A percentile compares a stretch with the other conserved stretches of the same genome.
phyloP scores from a whole-genome alignment of 2,888 invertebrate genomes.

The Dichetophora obliterata region DNA sequence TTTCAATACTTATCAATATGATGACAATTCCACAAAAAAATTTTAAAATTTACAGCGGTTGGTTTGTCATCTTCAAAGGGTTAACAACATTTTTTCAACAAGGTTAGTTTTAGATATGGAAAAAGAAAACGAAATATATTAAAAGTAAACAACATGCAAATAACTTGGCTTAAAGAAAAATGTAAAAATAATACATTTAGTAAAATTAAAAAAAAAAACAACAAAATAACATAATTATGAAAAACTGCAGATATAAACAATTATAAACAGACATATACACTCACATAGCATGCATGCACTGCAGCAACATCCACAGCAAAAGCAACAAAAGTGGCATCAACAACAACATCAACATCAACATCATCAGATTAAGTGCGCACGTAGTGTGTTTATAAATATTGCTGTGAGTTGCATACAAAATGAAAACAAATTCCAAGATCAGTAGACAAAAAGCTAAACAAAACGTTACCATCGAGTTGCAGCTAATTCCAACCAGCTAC shows the following conservation, averaged over 20 bases:
- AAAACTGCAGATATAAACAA: not conserved
- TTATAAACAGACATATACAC: not conserved
- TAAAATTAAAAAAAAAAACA: not conserved
- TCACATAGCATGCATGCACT: not conserved
- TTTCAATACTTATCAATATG: too few relatives aligned
- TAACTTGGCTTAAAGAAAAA: not conserved
- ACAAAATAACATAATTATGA: not conserved
- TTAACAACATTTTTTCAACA: not conserved
- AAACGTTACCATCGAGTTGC: not conserved
- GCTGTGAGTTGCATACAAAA: slow-evolving; percentile 27
- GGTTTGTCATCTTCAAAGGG: too few relatives aligned
- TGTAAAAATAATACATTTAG: not conserved
- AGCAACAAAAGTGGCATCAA: not conserved
- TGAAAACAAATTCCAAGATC: slow-evolving; percentile 29
- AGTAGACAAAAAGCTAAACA: slow-evolving; percentile 23
- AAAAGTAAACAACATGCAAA: not conserved
- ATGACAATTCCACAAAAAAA: too few relatives aligned
- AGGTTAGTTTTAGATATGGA: not conserved
- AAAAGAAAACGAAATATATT: not conserved
- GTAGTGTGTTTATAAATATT: slow-evolving; percentile 7
- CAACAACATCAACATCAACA: slow-evolving; percentile 15
- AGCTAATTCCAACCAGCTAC: not conserved
- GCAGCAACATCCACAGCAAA: not conserved
- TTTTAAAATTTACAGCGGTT: too few relatives aligned
- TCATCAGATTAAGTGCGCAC: not conserved